Conservation (phyloP, 2,113 vertebrate genomes). For the Pollimyrus isidori region DNA sequence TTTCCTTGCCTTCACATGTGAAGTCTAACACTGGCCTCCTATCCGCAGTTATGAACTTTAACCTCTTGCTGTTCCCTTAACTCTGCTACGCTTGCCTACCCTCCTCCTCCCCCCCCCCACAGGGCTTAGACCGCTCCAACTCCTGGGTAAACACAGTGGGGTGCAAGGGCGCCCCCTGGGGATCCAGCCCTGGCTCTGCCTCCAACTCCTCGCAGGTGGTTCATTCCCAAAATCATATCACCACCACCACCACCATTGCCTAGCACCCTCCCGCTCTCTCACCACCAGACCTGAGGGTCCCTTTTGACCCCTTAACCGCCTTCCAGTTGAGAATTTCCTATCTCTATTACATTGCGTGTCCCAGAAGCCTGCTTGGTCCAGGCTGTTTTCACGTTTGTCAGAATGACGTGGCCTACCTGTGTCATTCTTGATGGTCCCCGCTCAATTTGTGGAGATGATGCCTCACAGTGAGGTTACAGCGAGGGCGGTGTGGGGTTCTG, state of each 20-base stretch:
- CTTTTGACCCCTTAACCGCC: slow-evolving; percentile 35
- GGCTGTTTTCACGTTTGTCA: neutral
- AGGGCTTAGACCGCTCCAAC: slow-evolving; percentile 99
- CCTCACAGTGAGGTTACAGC: neutral
- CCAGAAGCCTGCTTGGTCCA: neutral
- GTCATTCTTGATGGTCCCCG: neutral
- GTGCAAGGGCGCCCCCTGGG: slow-evolving; percentile 96
- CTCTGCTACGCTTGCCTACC: slow-evolving; percentile 55
- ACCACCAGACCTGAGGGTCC: slow-evolving; percentile 40
- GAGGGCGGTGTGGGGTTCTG: neutral
- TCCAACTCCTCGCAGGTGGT: slow-evolving; percentile 97
- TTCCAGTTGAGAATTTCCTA: slow-evolving; percentile 18
- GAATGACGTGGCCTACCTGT: neutral
- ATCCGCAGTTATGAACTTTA: slow-evolving; percentile 50
- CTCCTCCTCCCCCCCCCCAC: slow-evolving; percentile 71
- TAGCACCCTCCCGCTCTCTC: slow-evolving; percentile 14
- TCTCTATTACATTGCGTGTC: neutral
- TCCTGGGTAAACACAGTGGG: slow-evolving; percentile 99
- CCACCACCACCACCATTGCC: slow-evolving; percentile 24
- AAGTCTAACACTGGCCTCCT: slow-evolving; percentile 40
- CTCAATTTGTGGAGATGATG: neutral
- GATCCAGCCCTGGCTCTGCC: slow-evolving; percentile 94
- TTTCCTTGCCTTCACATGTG: slow-evolving; percentile 26
- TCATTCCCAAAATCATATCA: slow-evolving; percentile 34
- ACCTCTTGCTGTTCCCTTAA: slow-evolving; percentile 61